These are phyloP conservation scores for Drosophila ananassae DNA, from an alignment of 1,140 invertebrate genomes.

Conservation along the genomic window DNA sequence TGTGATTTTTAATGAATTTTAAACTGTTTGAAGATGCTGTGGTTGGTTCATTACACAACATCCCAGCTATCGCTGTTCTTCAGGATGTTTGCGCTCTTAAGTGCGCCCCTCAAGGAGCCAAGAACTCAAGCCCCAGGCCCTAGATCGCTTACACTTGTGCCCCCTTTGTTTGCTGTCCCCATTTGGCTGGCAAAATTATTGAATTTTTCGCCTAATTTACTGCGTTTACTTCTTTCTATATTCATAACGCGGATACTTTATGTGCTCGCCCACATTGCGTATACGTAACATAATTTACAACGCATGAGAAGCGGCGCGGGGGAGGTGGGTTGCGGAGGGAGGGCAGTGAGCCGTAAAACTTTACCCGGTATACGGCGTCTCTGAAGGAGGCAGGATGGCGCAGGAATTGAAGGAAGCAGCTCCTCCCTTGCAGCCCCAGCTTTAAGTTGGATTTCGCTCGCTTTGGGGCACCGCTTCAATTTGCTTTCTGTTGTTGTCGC, in stretches of 20 bases:
- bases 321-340: not conserved
- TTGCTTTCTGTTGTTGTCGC: constrained; percentile 46
- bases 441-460: constrained; percentile 35
- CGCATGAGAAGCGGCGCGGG: constrained; percentile 7
- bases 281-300: constrained; percentile 78
- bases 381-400: constrained; percentile 11
- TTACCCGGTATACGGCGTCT: constrained; percentile 37
- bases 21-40: constrained; percentile 1
- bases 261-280: constrained; percentile 65
- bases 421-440: constrained; percentile 19
- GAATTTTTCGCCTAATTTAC: constrained; percentile 76
- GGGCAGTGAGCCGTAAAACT: constrained; percentile 41
- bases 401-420: not conserved
- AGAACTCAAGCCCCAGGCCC: constrained; percentile 8
- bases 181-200: constrained; percentile 55
- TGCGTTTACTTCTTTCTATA: constrained; percentile 60
- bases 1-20: too few species aligned
- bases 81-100: constrained; percentile 35
- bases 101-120: constrained; percentile 15
- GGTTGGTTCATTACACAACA: constrained; percentile 16
- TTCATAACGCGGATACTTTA: constrained; percentile 73
- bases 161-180: constrained; percentile 21
- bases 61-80: constrained; percentile 24
- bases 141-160: constrained; percentile 5
- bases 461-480: constrained; percentile 44